A percentile compares a stretch with the other conserved stretches of the same genome.
phyloP scores from a whole-genome alignment of 2,113 vertebrate species.

The Gila orcuttii region DNA sequence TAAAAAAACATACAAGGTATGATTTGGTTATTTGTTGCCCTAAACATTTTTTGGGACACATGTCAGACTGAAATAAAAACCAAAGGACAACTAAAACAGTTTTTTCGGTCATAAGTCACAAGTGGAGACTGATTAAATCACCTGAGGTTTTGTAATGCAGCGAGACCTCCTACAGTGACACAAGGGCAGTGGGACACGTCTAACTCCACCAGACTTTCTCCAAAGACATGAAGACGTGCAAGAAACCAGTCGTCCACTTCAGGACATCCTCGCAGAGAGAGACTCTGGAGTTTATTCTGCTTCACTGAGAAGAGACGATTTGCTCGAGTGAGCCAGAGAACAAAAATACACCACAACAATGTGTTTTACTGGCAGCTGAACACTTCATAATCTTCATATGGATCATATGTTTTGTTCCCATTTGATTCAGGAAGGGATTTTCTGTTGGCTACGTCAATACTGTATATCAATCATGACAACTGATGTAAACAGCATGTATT shows the following conservation, averaged over 20 bases:
- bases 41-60: neutral
- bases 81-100: too few relatives aligned
- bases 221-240: conserved; percentile 74
- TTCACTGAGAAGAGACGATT: conserved; percentile 54
- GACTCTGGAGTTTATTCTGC: conserved; percentile 70
- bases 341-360: neutral
- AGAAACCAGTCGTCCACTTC: conserved; percentile 87
- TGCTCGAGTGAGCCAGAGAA: neutral
- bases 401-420: neutral
- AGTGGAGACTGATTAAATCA: conserved; percentile 52
- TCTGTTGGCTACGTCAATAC: neutral
- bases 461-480: too few relatives aligned
- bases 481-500: too few relatives aligned
- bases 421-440: neutral
- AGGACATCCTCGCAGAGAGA: conserved; percentile 78
- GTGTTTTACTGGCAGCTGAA: neutral
- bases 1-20: neutral
- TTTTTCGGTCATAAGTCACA: too few relatives aligned
- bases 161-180: conserved; percentile 80
- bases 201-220: conserved; percentile 77
- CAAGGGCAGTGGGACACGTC: conserved; percentile 80
- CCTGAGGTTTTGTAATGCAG: conserved; percentile 83
- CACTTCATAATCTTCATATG: neutral
- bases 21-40: neutral
- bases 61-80: too few relatives aligned